Evolutionary conservation across 2,113 vertebrate species (phyloP), one percentile per base, ranked within the genome.

Genomic region (Carassius gibelio): DNA sequence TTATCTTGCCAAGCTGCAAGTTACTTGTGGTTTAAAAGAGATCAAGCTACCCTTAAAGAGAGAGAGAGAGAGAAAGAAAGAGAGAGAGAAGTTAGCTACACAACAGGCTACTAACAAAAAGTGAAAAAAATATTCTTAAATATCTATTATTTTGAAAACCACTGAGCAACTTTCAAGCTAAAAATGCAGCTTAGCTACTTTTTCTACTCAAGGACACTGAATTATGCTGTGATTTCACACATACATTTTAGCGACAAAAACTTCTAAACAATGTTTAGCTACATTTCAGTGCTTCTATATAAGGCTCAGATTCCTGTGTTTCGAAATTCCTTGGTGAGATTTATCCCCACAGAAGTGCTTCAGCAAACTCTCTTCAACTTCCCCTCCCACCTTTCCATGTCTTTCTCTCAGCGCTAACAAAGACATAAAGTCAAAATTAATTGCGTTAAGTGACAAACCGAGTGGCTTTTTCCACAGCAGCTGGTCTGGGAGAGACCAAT

Each of bases 361-460:
- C 55, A 19, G 50, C 38, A 78, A 76, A 55, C 15, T 4, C 42
- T 62, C 55, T 52, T 48, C 62, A 76, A 55, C 19, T 30, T 52
- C 21, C 82, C 50, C 75, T 19, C n/a, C 57, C 2, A 8, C 69
- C 17, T n/a, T 71, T 13, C 64, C 10, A 1, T 57, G 50, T 71
- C 50, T 38, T 72, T 42, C 62, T 36, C 36, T 75, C 57, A 26
- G 68, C 7, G 57, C 79, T 45, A 82, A 77, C 82, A 86, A 88
- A 85, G 79, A 75, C 75, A 57, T 68, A 79, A 81, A 88, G 88
- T 87, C 82, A 85, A 85, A 87, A 81, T 83, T 85, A 87, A 87
- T 87, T 75, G 83, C 14, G 21, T 82, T 71, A 79, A 79, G 75
- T 75, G 57, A 38, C 34, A 81, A 84, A 72, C 72, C 23, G n/a